These are phyloP conservation scores for Coendou prehensilis DNA, from an alignment of 2,797 vertebrate species.

Conservation along the genomic window DNA sequence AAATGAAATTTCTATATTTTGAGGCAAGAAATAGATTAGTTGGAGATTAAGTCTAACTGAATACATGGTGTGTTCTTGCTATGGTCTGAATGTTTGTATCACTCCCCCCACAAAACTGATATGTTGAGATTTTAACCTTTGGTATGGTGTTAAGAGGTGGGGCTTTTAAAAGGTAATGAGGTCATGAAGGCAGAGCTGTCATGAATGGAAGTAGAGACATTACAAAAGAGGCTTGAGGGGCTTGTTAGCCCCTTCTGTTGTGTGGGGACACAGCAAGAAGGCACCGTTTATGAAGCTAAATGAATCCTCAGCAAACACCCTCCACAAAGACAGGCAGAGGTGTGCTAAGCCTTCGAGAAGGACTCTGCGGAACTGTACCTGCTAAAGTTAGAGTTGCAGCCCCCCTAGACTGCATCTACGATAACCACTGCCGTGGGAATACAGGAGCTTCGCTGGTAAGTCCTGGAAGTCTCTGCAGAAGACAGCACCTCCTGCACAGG, in stretches of 20 bases:
- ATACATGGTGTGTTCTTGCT: background rate
- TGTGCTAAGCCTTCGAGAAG: background rate
- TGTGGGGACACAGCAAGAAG: background rate
- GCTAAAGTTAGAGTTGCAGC: background rate
- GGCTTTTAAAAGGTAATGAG: background rate
- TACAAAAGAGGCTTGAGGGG: background rate
- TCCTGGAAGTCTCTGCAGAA: background rate
- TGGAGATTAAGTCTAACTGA: background rate
- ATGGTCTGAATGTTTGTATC: background rate
- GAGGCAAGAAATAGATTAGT: background rate
- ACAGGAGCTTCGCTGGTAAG: background rate
- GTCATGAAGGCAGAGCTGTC: background rate
- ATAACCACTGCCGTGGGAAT: background rate
- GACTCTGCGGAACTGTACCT: background rate
- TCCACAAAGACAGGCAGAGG: background rate
- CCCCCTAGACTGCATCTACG: background rate
- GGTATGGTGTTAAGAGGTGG: background rate
- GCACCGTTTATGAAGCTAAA: background rate
- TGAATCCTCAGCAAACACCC: background rate
- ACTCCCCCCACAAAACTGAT: background rate
- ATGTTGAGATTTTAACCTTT: background rate
- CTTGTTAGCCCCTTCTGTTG: background rate
- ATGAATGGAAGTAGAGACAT: background rate
- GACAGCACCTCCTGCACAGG: background rate
- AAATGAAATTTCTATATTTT: too few species aligned